phyloP scores from a whole-genome alignment of 2,113 vertebrate species.

The Brienomyrus longianalis region DNA sequence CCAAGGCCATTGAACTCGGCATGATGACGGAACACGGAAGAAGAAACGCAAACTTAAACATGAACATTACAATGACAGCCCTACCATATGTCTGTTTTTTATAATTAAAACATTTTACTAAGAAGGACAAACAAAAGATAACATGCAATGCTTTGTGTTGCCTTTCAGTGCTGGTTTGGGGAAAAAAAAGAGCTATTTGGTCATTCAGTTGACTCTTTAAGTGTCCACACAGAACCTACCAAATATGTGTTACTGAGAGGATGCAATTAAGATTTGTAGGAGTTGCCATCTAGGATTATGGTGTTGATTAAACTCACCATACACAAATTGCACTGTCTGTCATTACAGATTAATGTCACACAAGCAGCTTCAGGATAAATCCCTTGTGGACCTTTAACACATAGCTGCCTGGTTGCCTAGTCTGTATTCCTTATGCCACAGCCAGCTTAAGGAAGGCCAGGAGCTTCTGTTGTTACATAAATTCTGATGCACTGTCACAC shows the following conservation, averaged over 20 bases:
- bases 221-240: background rate
- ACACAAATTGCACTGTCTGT: conserved; percentile 12
- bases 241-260: background rate
- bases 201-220: background rate
- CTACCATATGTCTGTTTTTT: background rate
- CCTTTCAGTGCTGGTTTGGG: background rate
- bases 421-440: background rate
- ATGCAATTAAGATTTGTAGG: conserved; percentile 9
- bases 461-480: background rate
- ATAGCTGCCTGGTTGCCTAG: background rate
- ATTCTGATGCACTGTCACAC: background rate
- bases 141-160: conserved; percentile 1
- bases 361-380: background rate
- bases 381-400: background rate
- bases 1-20: conserved; percentile 2
- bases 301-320: background rate
- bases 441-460: background rate
- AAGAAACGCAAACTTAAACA: conserved; percentile 10
- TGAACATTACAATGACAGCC: background rate
- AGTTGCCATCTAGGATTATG: conserved; percentile 8
- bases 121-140: background rate
- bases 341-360: background rate
- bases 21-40: background rate
- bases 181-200: background rate
- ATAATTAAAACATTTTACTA: background rate